Base-by-base conservation (phyloP, 2,888 invertebrate genomes). In the Eilema caniola region DNA sequence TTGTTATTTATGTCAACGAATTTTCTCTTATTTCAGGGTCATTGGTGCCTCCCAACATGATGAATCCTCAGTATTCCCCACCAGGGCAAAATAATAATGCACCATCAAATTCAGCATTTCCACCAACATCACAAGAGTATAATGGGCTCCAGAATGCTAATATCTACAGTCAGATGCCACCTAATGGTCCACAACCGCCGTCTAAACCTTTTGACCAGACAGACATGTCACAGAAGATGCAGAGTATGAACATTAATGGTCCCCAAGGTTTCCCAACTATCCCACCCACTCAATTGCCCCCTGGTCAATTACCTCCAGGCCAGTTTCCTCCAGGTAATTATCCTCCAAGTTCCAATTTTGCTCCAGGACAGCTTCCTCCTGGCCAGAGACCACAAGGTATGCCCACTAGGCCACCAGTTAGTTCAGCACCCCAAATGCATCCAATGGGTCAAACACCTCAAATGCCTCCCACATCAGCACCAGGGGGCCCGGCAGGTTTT, bases 11-110 rank as follows among this genome's bases (percentile, higher is more conserved):
- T 23, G 10, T 20, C 2, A 16, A 53, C 11, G 4, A 33, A 16
- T 3, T 31, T 37, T 31, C 41, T 47, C 0, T 65, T 67, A 61
- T 3, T 65, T 66, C 83, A 92, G 92, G 87, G 82, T 77, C 74
- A 68, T 75, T 82, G 90, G 90, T 90, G 89, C 84, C 80, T 84
- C 78, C 65, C 75, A 90, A 81, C 70, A 93, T 93, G 93, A 95
- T 95, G 95, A 95, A 95, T 83, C 94, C 95, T 66, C 95, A 95
- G 76, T 95, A 92, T 79, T 88, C 91, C 74, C 93, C 94, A 28
- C 94, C 94, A 37, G 95, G 95, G 70, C 93, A 92, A 79, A 95
- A 94, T 74, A 95, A 95, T 74, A 95, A 95, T 82, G 87, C 92
- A 73, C 95, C 94, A 59, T 87, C 67, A 69, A 95, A 95, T 78